phyloP scores from a whole-genome alignment of 2,888 invertebrate genomes.

The Microdon myrmicae region DNA sequence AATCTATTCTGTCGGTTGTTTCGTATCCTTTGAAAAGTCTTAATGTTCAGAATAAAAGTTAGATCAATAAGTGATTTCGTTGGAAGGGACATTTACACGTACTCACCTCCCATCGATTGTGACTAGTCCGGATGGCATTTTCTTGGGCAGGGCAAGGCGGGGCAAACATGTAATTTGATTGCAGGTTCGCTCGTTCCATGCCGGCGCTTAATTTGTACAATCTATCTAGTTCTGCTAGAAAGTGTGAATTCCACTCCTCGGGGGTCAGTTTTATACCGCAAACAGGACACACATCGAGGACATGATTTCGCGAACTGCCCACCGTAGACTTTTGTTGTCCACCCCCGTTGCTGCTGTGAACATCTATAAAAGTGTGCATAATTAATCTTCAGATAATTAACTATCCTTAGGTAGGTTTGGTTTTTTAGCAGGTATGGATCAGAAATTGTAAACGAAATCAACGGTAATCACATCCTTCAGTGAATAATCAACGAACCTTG shows the following conservation, averaged over 20 bases:
- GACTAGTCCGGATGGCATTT: conserved; percentile 67
- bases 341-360: conserved; percentile 44
- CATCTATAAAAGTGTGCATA: conserved; percentile 35
- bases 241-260: conserved; percentile 76
- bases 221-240: conserved; percentile 76
- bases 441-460: conserved; percentile 44
- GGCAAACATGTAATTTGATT: conserved; percentile 65
- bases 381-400: conserved; percentile 48
- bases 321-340: conserved; percentile 41
- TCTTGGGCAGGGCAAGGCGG: conserved; percentile 65
- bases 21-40: conserved; percentile 76
- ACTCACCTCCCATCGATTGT: conserved; percentile 75
- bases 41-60: neutral
- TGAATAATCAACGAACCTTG: conserved; percentile 51
- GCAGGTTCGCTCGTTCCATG: conserved; percentile 65
- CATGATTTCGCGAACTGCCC: conserved; percentile 56
- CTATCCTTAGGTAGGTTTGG: no score
- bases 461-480: conserved; percentile 45
- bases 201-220: conserved; percentile 72
- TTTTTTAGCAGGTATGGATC: conserved; percentile 16
- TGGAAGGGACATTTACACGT: neutral
- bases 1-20: conserved; percentile 77
- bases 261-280: conserved; percentile 75
- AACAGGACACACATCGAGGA: conserved; percentile 72
- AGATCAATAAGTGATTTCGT: neutral